Base-by-base conservation (phyloP, 2,888 invertebrate species). In the Drosophila multiciliata region DNA sequence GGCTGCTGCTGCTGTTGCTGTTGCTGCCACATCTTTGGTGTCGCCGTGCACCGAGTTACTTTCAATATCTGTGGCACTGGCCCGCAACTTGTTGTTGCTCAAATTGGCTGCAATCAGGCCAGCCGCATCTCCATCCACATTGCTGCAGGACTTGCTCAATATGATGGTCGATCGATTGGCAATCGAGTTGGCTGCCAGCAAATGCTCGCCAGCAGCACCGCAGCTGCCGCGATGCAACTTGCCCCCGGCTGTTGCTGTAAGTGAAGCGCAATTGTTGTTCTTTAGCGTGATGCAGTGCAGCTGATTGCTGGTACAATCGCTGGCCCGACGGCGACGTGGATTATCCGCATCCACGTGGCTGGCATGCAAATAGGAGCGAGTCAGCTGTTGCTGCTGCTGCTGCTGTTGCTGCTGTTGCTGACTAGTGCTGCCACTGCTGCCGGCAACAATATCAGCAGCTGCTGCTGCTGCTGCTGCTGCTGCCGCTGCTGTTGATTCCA, bases 81-180 rank as follows among this genome's bases (percentile, higher is more conserved):
- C 90, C 4, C 90, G 67, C 62, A 85, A 53, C 60, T 88, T 86
- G n/a, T 83, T 83, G 38, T 81, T 83, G 66, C 63, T 57, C 0
- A 66, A 53, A 3, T 42, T 57, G 2, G 57, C 20, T 8, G 42
- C 49, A 0, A 52, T 67, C 29, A 12, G 63, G 53, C 26, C 73
- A 45, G 61, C 60, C 9, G 63, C 66, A 49, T 81, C 90, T 42
- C 91, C 89, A 35, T 92, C 93, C 1, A 92, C 92, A 77, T 92
- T 92, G 78, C 90, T 91, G 75, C 93, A 93, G 32, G 92, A 92
- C 58, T 93, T 93, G 64, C 92, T 93, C 26, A 93, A 58, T n/a
- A 93, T 92, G 67, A 93, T 91, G 29, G 93, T 92, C 49, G 92
- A 90, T 8, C 92, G 90, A 83, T 92, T 92, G 72, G 92, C 93